These are phyloP conservation scores for Mya arenaria DNA, from an alignment of 1,140 invertebrate species.

Conservation along the genomic window DNA sequence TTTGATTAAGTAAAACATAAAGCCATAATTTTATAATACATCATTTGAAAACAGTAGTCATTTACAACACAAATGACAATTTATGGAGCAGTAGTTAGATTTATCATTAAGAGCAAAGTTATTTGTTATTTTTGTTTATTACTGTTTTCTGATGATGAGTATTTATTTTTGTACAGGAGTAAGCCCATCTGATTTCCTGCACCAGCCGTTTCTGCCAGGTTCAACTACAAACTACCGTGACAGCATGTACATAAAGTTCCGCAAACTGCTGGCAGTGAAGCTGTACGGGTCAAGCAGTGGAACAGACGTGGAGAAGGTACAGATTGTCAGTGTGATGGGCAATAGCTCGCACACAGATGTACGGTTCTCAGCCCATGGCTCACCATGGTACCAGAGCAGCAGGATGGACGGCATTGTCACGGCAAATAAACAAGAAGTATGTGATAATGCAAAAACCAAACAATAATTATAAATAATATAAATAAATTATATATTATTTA, in stretches of 20 bases:
- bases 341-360: slow-evolving; percentile 85
- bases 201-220: not conserved
- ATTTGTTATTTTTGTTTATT: too few species aligned
- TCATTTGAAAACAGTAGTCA: too few species aligned
- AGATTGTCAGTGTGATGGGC: slow-evolving; percentile 92
- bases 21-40: too few species aligned
- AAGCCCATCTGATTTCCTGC: slow-evolving; percentile 22
- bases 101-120: too few species aligned
- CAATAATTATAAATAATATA: too few species aligned
- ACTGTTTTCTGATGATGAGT: not conserved
- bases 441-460: too few species aligned
- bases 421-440: slow-evolving; percentile 93
- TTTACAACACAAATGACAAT: too few species aligned
- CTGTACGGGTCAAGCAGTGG: slow-evolving; percentile 78
- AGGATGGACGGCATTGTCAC: slow-evolving; percentile 95
- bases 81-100: too few species aligned
- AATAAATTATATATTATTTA: too few species aligned
- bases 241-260: slow-evolving; percentile 40
- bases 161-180: slow-evolving; percentile 1
- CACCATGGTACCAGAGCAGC: slow-evolving; percentile 96
- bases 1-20: too few species aligned
- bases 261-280: slow-evolving; percentile 84
- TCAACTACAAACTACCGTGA: not conserved
- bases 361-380: slow-evolving; percentile 96
- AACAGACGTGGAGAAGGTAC: slow-evolving; percentile 93